Conservation (phyloP, 1,140 invertebrate genomes). For the Melipona quadrifasciata region DNA sequence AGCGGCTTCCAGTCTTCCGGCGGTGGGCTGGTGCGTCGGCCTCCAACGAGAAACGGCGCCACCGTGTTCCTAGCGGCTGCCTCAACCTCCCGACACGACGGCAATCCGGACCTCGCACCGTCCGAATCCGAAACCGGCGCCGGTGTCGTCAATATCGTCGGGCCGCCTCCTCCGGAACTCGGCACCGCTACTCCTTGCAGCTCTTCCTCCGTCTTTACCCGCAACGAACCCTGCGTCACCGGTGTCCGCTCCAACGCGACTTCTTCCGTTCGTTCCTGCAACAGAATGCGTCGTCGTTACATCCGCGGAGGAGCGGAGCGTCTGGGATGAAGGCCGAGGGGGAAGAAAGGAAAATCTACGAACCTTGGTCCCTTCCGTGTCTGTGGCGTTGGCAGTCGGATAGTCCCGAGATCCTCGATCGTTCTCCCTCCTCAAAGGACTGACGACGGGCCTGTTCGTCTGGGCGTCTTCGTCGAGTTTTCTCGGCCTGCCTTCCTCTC, state of each 20-base stretch:
- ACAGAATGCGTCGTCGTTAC: not conserved
- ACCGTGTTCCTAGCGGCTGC: slow-evolving; percentile 45
- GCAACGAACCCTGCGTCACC: slow-evolving; percentile 77
- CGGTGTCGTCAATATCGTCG: slow-evolving; percentile 59
- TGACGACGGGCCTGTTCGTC: slow-evolving; percentile 53
- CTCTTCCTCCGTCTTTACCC: slow-evolving; percentile 81
- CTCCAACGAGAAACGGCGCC: slow-evolving; percentile 66
- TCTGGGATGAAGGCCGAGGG: no score
- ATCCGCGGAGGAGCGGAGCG: no score
- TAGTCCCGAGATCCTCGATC: slow-evolving; percentile 70
- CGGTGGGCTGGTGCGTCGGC: slow-evolving; percentile 79
- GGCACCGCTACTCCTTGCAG: slow-evolving; percentile 77
- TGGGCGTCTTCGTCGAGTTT: slow-evolving; percentile 71
- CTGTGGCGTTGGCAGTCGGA: slow-evolving; percentile 71
- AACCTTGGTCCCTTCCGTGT: slow-evolving; percentile 78
- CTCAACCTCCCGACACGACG: slow-evolving; percentile 69
- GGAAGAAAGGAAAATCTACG: not conserved
- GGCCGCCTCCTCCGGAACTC: slow-evolving; percentile 65
- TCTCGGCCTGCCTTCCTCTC: slow-evolving; percentile 56
- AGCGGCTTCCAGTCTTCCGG: slow-evolving; percentile 92
- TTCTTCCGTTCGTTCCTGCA: slow-evolving; percentile 75
- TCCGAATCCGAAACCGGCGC: slow-evolving; percentile 65
- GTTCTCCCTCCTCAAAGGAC: slow-evolving; percentile 71
- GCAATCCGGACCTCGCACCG: slow-evolving; percentile 69
- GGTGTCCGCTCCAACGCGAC: slow-evolving; percentile 75